These are phyloP conservation scores for Thera obeliscata DNA, from an alignment of 2,888 invertebrate genomes.

Conservation along the genomic window DNA sequence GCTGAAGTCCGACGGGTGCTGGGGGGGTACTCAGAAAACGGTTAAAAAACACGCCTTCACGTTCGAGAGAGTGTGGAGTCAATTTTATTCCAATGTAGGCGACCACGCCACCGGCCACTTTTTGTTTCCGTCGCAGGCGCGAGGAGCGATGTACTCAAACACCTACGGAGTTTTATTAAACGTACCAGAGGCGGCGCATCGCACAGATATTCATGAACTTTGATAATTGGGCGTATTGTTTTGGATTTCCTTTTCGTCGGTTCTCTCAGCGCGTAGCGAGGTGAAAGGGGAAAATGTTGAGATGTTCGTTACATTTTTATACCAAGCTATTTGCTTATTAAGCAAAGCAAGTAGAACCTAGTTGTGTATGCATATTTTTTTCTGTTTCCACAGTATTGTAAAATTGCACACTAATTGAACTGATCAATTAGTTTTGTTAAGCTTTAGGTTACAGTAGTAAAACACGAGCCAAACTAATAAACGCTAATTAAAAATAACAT, in stretches of 20 bases:
- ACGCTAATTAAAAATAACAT: constrained; percentile 67
- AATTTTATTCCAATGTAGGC: constrained; percentile 85
- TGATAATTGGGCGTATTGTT: constrained; percentile 44
- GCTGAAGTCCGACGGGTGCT: constrained; percentile 77
- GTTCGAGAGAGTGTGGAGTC: constrained; percentile 84
- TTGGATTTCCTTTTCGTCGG: constrained; percentile 41
- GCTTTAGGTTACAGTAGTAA: not conserved
- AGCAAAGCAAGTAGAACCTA: not conserved
- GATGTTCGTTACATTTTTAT: constrained; percentile 7
- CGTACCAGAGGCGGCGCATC: constrained; percentile 46
- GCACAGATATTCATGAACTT: constrained; percentile 45
- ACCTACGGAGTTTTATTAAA: constrained; percentile 82
- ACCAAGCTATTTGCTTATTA: not conserved
- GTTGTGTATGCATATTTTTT: too few relatives aligned
- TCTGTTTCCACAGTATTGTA: not conserved
- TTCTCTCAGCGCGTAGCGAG: constrained; percentile 19
- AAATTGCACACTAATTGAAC: not conserved
- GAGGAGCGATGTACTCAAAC: constrained; percentile 81
- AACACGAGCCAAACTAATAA: constrained; percentile 43
- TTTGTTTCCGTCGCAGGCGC: constrained; percentile 82
- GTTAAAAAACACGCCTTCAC: constrained; percentile 80
- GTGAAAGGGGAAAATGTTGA: constrained; percentile 8
- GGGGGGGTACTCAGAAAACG: constrained; percentile 66
- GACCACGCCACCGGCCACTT: constrained; percentile 82
- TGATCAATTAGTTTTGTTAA: not conserved